Conservation (phyloP, 2,888 invertebrate genomes). For the Leptopilina drosophilae region DNA sequence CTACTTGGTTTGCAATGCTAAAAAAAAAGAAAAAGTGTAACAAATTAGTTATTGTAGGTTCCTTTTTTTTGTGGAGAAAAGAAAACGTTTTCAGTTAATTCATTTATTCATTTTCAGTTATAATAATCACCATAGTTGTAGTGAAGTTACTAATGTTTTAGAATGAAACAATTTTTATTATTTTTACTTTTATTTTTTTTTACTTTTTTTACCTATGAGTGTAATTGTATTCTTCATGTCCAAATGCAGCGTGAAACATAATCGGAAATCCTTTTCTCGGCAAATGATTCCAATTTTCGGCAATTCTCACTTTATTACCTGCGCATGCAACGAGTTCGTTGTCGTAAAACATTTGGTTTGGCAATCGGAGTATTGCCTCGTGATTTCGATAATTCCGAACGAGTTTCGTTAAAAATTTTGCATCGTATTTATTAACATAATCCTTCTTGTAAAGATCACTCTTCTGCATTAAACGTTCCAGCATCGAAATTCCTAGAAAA, state of each 20-base stretch:
- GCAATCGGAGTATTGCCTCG: slow-evolving; percentile 81
- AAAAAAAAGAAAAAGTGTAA: background rate
- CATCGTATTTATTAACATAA: slow-evolving; percentile 78
- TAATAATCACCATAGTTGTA: too few species aligned
- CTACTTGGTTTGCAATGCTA: slow-evolving; percentile 81
- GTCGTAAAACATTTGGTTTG: slow-evolving; percentile 86
- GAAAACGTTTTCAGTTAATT: too few species aligned
- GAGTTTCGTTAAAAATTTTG: slow-evolving; percentile 85
- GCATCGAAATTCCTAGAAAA: slow-evolving; percentile 77
- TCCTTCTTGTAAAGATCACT: slow-evolving; percentile 76
- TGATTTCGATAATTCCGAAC: slow-evolving; percentile 87
- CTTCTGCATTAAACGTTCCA: slow-evolving; percentile 83
- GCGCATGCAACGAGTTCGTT: slow-evolving; percentile 74
- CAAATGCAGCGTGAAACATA: slow-evolving; percentile 81
- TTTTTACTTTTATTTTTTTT: too few species aligned
- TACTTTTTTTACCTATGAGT: slow-evolving; percentile 69
- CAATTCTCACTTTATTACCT: slow-evolving; percentile 55
- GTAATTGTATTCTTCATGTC: slow-evolving; percentile 78
- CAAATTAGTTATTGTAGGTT: too few species aligned
- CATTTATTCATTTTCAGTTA: too few species aligned
- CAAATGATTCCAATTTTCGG: slow-evolving; percentile 75
- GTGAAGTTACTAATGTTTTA: too few species aligned
- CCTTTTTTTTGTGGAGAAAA: background rate
- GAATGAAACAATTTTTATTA: too few species aligned
- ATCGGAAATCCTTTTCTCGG: slow-evolving; percentile 78